phyloP scores from a whole-genome alignment of 2,113 vertebrate species.

The Phaethornis superciliosus region DNA sequence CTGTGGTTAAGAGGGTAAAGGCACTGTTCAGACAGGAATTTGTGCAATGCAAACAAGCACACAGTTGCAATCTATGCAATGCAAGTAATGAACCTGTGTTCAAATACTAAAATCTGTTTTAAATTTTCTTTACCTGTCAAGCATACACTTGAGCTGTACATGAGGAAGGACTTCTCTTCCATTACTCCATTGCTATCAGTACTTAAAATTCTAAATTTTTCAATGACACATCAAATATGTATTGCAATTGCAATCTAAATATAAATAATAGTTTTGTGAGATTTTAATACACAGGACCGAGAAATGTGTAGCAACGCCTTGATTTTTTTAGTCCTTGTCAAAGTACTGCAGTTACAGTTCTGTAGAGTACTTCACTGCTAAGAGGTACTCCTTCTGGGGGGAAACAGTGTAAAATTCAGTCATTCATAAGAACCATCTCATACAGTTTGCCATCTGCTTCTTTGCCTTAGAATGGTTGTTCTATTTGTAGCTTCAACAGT shows the following conservation, averaged over 20 bases:
- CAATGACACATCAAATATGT: not conserved
- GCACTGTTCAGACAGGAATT: not conserved
- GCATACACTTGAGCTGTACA: not conserved
- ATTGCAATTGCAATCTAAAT: not conserved
- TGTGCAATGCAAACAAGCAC: not conserved
- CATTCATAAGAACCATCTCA: not conserved
- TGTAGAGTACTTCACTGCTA: slow-evolving; percentile 18
- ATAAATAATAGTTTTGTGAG: not conserved
- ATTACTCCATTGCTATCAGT: not conserved
- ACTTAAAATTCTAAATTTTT: not conserved
- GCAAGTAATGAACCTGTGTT: not conserved
- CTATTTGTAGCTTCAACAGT: slow-evolving; percentile 27
- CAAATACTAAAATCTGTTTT: not conserved
- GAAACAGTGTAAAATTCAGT: not conserved
- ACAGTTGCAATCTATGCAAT: not conserved
- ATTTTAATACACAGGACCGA: not conserved
- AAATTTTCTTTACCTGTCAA: not conserved
- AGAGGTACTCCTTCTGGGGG: not conserved
- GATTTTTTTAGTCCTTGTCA: not conserved
- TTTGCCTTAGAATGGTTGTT: slow-evolving; percentile 15
- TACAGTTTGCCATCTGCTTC: slow-evolving; percentile 50
- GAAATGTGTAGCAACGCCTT: not conserved
- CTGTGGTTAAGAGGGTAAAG: not conserved
- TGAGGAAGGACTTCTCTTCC: not conserved
- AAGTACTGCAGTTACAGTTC: not conserved